Evolutionary conservation across 2,797 vertebrate species (phyloP).

Genomic region (Apodemus agrarius): DNA sequence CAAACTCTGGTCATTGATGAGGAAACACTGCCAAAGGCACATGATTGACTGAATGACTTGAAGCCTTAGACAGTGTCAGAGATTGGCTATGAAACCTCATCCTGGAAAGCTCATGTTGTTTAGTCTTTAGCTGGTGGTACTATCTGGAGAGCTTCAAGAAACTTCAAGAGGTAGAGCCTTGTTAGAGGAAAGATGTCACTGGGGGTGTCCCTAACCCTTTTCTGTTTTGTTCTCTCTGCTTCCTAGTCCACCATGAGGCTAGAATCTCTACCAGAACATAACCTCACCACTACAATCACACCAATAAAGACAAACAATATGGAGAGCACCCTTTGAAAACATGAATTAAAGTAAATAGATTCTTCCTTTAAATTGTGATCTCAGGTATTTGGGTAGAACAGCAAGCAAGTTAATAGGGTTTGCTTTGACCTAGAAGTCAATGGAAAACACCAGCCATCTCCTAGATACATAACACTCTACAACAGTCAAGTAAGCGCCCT

Average conservation of each 20-base stretch:
- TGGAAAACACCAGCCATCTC: not conserved
- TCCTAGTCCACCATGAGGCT: not conserved
- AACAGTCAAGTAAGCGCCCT: not conserved
- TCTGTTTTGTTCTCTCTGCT: not conserved
- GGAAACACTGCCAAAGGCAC: not conserved
- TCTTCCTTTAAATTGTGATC: not conserved
- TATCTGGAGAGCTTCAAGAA: not conserved
- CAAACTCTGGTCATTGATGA: not conserved
- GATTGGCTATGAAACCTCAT: not conserved
- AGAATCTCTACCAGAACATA: not conserved
- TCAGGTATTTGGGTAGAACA: not conserved
- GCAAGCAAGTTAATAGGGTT: not conserved
- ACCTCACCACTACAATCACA: not conserved
- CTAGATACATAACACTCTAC: rapidly evolving
- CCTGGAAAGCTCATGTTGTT: not conserved
- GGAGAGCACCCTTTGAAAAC: not conserved
- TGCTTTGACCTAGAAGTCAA: not conserved
- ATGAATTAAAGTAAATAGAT: not conserved
- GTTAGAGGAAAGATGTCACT: not conserved
- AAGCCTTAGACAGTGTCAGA: not conserved
- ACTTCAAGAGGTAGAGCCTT: not conserved
- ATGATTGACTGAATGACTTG: not conserved
- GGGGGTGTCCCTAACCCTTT: not conserved
- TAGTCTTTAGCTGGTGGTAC: not conserved
- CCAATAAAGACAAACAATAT: not conserved